These are phyloP conservation scores for Hipparchia semele DNA, from an alignment of 2,888 invertebrate genomes.

Conservation along the genomic window DNA sequence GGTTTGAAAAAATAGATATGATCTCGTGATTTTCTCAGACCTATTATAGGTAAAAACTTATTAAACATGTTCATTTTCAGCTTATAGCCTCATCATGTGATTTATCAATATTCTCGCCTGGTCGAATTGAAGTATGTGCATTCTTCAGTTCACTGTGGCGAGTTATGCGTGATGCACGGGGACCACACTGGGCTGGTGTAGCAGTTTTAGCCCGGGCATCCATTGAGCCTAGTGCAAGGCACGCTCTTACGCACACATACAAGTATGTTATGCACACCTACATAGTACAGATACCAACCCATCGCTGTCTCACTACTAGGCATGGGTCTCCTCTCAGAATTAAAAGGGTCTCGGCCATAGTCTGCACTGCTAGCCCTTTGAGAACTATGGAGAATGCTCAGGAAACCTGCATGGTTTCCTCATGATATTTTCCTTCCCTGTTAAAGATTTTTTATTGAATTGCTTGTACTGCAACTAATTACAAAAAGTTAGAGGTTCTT, in stretches of 20 bases:
- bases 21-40: not conserved
- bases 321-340: too few species aligned
- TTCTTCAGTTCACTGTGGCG: slow-evolving; percentile 87
- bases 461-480: too few species aligned
- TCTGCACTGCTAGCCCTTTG: too few species aligned
- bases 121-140: slow-evolving; percentile 84
- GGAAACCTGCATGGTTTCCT: too few species aligned
- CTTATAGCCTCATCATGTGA: slow-evolving; percentile 85
- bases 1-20: not conserved
- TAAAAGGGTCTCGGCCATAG: too few species aligned
- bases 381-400: too few species aligned
- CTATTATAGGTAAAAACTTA: too few species aligned
- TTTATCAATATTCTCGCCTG: slow-evolving; percentile 86
- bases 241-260: slow-evolving; percentile 86
- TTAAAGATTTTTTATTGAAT: too few species aligned
- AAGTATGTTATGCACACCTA: slow-evolving; percentile 59
- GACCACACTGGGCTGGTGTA: slow-evolving; percentile 86
- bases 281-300: too few species aligned
- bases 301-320: too few species aligned
- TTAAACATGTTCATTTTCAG: slow-evolving; percentile 63
- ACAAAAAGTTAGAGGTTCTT: too few species aligned
- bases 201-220: slow-evolving; percentile 85
- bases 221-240: slow-evolving; percentile 84
- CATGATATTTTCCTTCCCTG: too few species aligned
- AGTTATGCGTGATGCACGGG: slow-evolving; percentile 83